Conservation (phyloP, 2,888 invertebrate genomes). For the Phengaris arion region DNA sequence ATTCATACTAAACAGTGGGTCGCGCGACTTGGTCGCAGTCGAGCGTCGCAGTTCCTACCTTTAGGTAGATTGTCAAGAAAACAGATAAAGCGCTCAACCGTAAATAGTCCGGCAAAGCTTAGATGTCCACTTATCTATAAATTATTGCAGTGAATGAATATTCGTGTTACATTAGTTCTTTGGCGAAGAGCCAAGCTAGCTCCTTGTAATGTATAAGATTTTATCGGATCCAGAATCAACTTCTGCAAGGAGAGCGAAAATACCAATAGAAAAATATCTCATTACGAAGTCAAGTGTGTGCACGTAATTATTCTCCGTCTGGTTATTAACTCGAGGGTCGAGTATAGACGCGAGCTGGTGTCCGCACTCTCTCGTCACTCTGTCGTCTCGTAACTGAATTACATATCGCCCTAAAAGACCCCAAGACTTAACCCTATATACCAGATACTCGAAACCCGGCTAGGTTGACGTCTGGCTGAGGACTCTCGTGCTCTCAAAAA, state of each 20-base stretch:
- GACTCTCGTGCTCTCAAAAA: constrained; percentile 39
- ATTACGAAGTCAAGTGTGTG: not conserved
- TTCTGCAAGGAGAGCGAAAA: not conserved
- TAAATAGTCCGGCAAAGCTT: not conserved
- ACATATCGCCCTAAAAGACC: not conserved
- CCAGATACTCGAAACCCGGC: constrained; percentile 29
- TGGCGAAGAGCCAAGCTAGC: not conserved
- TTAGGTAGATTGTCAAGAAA: no score
- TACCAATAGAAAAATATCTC: not conserved
- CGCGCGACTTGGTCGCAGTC: no score
- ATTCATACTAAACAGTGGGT: no score
- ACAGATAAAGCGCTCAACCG: not conserved
- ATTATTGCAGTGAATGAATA: not conserved
- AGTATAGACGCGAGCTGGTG: not conserved
- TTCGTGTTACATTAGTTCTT: constrained; percentile 1
- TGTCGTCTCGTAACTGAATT: not conserved
- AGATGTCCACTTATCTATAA: constrained; percentile 12
- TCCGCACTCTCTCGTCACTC: no score
- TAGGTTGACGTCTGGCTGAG: constrained; percentile 45
- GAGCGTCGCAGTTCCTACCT: no score
- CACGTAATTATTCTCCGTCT: not conserved
- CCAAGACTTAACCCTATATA: constrained; percentile 1
- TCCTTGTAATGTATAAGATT: not conserved
- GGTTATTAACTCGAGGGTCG: not conserved
- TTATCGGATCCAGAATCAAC: not conserved